Conservation (phyloP, 2,113 vertebrate genomes). For the Girardinichthys multiradiatus region DNA sequence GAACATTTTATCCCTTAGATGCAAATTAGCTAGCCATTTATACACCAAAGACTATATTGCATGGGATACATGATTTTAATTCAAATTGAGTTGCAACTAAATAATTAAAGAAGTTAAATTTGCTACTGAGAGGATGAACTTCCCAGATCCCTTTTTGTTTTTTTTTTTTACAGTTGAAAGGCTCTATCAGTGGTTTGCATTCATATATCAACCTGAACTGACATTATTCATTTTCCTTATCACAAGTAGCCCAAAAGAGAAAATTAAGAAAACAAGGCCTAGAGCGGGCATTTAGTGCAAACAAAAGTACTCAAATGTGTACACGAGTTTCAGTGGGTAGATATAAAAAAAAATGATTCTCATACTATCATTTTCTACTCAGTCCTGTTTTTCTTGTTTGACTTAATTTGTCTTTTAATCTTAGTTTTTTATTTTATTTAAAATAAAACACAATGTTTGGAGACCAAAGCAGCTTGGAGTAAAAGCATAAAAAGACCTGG, state of each 20-base stretch:
- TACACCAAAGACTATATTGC: not conserved
- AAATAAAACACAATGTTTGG: slow-evolving; percentile 51
- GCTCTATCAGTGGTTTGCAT: slow-evolving; percentile 80
- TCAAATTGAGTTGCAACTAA: slow-evolving; percentile 1
- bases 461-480: slow-evolving; percentile 52
- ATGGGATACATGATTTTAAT: not conserved
- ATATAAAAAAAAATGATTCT: slow-evolving; percentile 64
- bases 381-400: slow-evolving; percentile 12
- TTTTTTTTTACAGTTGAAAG: slow-evolving; percentile 63
- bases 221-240: slow-evolving; percentile 63
- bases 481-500: slow-evolving; percentile 54
- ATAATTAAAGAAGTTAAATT: slow-evolving; percentile 12
- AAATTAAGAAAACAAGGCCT: slow-evolving; percentile 58
- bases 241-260: slow-evolving; percentile 70
- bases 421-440: slow-evolving; percentile 35
- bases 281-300: slow-evolving; percentile 79
- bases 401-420: slow-evolving; percentile 12
- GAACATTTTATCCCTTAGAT: not conserved
- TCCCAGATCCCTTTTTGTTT: slow-evolving; percentile 45
- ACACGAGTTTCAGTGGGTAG: slow-evolving; percentile 74
- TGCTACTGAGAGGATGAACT: slow-evolving; percentile 58
- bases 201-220: slow-evolving; percentile 76
- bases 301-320: slow-evolving; percentile 78
- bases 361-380: slow-evolving; percentile 36
- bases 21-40: not conserved